Percentiles rank a stretch among this genome's conserved stretches.
phyloP scores from a whole-genome alignment of 2,113 vertebrate species.

The Actinemys pallida region DNA sequence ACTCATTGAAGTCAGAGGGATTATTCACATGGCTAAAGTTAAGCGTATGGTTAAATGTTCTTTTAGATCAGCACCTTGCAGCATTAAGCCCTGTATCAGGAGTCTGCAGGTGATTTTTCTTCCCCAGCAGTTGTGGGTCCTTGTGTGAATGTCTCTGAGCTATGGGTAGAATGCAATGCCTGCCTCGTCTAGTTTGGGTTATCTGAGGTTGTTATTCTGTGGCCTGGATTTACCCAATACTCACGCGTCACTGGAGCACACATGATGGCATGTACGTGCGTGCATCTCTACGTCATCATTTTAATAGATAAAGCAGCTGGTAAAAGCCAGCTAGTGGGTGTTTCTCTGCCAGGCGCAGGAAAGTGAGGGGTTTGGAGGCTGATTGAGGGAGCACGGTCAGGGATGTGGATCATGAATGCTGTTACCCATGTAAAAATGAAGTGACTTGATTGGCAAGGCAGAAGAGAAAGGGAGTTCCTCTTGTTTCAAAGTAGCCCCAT shows the following conservation, averaged over 20 bases:
- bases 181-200: background rate
- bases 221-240: background rate
- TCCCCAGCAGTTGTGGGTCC: background rate
- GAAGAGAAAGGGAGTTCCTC: background rate
- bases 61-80: background rate
- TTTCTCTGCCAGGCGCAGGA: background rate
- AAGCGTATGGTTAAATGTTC: background rate
- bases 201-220: background rate
- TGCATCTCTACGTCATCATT: background rate
- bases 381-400: background rate
- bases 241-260: background rate
- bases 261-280: rapidly evolving
- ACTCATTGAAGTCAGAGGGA: background rate
- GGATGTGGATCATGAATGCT: background rate
- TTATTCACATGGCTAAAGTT: background rate
- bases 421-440: background rate
- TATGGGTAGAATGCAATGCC: background rate
- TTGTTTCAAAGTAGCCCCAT: background rate
- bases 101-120: background rate
- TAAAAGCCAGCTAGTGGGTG: background rate
- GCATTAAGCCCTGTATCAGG: background rate
- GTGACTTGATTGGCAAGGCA: background rate
- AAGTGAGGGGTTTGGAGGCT: background rate
- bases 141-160: background rate
- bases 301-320: background rate